These are phyloP conservation scores for Cheilosia urbana DNA, from an alignment of 2,888 invertebrate genomes.

Conservation along the genomic window DNA sequence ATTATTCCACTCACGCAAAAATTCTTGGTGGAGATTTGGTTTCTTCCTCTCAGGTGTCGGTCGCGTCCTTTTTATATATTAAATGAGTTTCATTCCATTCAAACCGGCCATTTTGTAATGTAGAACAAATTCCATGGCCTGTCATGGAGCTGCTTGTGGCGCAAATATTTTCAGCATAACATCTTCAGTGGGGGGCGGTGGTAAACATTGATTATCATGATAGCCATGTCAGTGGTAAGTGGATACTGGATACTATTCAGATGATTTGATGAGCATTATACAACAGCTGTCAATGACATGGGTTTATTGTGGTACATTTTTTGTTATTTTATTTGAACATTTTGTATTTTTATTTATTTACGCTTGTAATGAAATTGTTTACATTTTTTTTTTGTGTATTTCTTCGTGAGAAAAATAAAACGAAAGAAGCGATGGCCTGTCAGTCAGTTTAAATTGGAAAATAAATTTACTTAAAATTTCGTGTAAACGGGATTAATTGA, in stretches of 20 bases:
- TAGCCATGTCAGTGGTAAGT: background rate
- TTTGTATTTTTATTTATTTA: conserved; percentile 9
- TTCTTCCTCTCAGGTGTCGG: background rate
- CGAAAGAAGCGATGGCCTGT: too few species aligned
- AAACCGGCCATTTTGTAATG: conserved; percentile 31
- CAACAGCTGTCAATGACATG: conserved; percentile 28
- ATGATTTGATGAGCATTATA: conserved; percentile 41
- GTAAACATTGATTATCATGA: too few species aligned
- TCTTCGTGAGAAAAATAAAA: background rate
- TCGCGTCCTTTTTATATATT: background rate
- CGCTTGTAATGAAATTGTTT: background rate
- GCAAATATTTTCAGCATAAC: background rate
- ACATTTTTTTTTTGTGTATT: background rate
- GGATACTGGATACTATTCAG: conserved; percentile 7
- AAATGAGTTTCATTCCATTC: background rate
- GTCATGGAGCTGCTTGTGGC: background rate
- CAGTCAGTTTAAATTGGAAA: too few species aligned
- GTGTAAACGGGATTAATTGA: too few species aligned
- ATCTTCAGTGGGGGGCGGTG: too few species aligned
- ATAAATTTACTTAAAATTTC: too few species aligned
- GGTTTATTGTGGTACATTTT: conserved; percentile 21
- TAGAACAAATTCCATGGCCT: conserved; percentile 15
- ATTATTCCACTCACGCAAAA: conserved; percentile 59
- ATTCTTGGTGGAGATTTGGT: background rate
- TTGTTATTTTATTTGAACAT: conserved; percentile 20